phyloP scores from a whole-genome alignment of 2,797 vertebrate species.

The Sardinella longiceps region DNA sequence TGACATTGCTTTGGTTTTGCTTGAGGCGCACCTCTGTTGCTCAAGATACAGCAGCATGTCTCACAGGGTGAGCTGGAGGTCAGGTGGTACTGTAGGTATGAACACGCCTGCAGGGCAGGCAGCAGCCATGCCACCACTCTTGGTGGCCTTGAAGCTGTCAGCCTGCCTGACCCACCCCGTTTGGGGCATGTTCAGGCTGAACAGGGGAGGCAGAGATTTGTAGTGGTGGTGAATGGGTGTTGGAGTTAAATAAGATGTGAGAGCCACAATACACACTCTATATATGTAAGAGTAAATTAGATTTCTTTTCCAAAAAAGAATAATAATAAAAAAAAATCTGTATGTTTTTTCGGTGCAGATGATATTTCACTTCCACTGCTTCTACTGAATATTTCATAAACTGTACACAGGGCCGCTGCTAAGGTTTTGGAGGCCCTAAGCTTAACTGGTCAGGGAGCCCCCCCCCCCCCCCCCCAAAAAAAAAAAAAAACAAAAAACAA shows the following conservation, averaged over 20 bases:
- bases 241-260: too few relatives aligned
- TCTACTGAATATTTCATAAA: too few relatives aligned
- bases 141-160: not conserved
- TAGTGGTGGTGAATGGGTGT: not conserved
- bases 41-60: not conserved
- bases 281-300: too few relatives aligned
- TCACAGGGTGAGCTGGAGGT: not conserved
- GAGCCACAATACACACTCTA: too few relatives aligned
- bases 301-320: too few relatives aligned
- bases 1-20: slow-evolving; percentile 2
- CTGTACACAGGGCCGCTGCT: too few relatives aligned
- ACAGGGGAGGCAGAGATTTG: not conserved
- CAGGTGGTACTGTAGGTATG: not conserved
- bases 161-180: not conserved
- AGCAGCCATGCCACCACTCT: not conserved
- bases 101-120: not conserved
- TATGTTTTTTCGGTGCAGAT: not conserved
- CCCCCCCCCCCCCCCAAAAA: too few relatives aligned
- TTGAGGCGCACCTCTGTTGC: not conserved
- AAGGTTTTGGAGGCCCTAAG: too few relatives aligned
- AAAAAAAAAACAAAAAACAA: too few relatives aligned
- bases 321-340: not conserved
- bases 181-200: not conserved
- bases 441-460: too few relatives aligned
- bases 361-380: not conserved